Conservation (phyloP, 2,888 invertebrate genomes). For the Leptopterna dolabrata region DNA sequence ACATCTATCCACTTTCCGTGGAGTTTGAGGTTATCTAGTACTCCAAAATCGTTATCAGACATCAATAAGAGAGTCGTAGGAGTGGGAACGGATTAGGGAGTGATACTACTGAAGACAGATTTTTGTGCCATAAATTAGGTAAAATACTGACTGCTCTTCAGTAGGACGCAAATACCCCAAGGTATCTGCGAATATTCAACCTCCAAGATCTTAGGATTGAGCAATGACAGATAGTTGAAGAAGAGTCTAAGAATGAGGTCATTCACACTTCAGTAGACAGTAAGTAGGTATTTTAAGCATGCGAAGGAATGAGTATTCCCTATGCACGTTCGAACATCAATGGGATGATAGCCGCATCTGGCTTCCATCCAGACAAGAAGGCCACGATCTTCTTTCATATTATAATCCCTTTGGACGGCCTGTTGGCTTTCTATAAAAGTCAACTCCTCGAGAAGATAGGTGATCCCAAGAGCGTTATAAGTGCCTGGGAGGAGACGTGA, state of each 20-base stretch:
- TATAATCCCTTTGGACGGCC: slow-evolving; percentile 12
- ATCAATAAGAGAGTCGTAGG: too few relatives aligned
- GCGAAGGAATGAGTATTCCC: not conserved
- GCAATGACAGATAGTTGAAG: not conserved
- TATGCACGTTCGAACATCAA: slow-evolving; percentile 1
- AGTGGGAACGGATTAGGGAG: too few relatives aligned
- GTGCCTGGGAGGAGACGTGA: not conserved
- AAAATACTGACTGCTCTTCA: too few relatives aligned
- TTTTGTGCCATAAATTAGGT: too few relatives aligned
- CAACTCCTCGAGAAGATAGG: not conserved
- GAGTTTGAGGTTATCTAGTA: too few relatives aligned
- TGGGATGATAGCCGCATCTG: slow-evolving; percentile 8
- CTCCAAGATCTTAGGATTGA: not conserved
- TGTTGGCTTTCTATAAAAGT: not conserved
- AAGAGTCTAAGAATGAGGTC: not conserved
- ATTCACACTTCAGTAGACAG: not conserved
- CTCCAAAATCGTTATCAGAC: too few relatives aligned
- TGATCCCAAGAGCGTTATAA: not conserved
- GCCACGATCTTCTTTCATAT: slow-evolving; percentile 33
- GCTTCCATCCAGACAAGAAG: not conserved
- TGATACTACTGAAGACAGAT: too few relatives aligned
- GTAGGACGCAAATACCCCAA: too few relatives aligned
- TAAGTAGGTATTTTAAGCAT: not conserved
- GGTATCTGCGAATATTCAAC: not conserved
- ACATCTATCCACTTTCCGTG: too few relatives aligned